Evolutionary conservation across 2,888 invertebrate genomes (phyloP), one percentile per base, ranked within the genome.

Genomic region (Ligdia adustata): DNA sequence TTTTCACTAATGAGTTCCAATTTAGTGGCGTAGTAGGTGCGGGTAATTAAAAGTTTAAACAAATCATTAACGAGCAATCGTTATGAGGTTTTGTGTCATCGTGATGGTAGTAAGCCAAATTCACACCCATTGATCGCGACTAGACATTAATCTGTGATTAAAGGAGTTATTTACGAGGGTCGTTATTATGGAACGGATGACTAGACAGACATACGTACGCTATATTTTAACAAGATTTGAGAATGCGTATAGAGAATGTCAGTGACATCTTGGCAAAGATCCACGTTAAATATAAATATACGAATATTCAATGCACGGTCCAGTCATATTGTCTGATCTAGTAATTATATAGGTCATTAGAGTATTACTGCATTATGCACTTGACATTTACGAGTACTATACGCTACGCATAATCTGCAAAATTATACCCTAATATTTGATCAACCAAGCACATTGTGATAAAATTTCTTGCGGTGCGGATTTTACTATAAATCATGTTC

Each of bases 181-280:
- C n/a, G n/a, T n/a, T n/a, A n/a, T n/a, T n/a, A n/a, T 15, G 45
- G 20, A 56, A 64, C 50, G 46, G 57, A 55, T 55, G 59, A 62
- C 56, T 57, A 56, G 55, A 26, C 45, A 55, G 53, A 24, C 44
- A 50, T 42, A 46, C 52, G 52, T 66, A 46, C 54, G 54, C 59
- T 69, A 65, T 70, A 74, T 70, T 80, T 80, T 72, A 73, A 72
- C 58, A 67, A 69, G 62, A 73, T 77, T 76, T 75, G 68, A 80
- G 72, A 79, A 78, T 76, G 74, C 69, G 61, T 55, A 61, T 47
- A 34, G 42, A 47, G 77, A 66, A 83, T 85, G 87, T 86, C 83
- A 80, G 75, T 82, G 82, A 82, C 84, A 82, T 83, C 75, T 88
- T 90, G 89, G 89, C 89, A 86, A 60, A 60, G 72, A 67, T 87